Base-by-base conservation (phyloP, 2,888 invertebrate genomes). In the Euproctis similis region DNA sequence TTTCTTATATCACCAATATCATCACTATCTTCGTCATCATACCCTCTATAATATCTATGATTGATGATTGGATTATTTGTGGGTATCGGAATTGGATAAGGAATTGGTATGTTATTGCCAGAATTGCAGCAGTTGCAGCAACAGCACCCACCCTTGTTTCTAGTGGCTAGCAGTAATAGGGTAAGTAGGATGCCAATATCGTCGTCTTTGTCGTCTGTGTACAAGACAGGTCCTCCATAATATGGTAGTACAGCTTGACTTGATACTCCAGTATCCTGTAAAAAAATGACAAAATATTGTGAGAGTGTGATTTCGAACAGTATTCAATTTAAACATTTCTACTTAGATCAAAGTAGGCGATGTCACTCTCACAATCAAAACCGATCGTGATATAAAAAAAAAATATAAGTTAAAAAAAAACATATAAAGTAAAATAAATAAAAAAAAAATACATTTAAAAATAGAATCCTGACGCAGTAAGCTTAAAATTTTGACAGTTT, bases 1-100 rank as follows among this genome's bases (percentile, higher is more conserved):
- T 21, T 10, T 2, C 11, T 4, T 10, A 12, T 26, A 2, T 12
- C 20, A 8, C 9, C 20, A 8, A 14, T 26, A 8, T 32, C 33
- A 4, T 34, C 33, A 14, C 34, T 36, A 13, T 37, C 36, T 10
- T 46, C 31, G 4, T 39, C 28, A 12, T 36, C 37, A 9, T 30
- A 29, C 23, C 24, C 18, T 2, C 26, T 24, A 1, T 12, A 7
- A 4, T 30, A 8, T 1, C 28, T 32, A 2, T 21, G 9, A 21
- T 32, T 50, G 5, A 73, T 60, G n/a, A 73, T 42, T 0, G 68
- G 55, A 25, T 53, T 67, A 28, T 64, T 70, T 0, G 58, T 70
- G 0, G 73, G 69, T 9, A 71, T 44, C 0, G 73, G 62, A 31
- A 75, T 67, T 0, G 75, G 75, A 26, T 58, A 72, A 0, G 76